Conservation (phyloP, 2,888 invertebrate species). For the Schrankia costaestrigalis region DNA sequence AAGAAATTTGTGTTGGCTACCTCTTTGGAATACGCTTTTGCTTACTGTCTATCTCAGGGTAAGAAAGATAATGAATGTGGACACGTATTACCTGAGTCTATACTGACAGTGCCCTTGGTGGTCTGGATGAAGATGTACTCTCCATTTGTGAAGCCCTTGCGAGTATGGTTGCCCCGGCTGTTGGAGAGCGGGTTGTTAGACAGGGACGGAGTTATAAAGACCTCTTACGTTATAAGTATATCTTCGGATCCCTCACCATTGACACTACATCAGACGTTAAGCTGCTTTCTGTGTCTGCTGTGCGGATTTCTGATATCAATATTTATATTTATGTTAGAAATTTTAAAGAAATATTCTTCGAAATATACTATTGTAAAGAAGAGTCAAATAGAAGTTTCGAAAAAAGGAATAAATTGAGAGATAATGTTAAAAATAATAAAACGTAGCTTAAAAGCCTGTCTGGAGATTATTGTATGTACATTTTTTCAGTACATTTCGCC, state of each 20-base stretch:
- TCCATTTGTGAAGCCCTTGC: conserved; percentile 43
- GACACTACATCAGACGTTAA: conserved; percentile 47
- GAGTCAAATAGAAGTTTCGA: too few species aligned
- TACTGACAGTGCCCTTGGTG: conserved; percentile 58
- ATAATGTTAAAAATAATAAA: too few species aligned
- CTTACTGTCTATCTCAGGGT: conserved; percentile 49
- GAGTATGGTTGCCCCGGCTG: conserved; percentile 53
- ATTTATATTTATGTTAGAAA: conserved; percentile 45
- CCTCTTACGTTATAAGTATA: conserved; percentile 23
- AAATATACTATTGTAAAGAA: conserved; percentile 27
- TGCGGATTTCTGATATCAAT: conserved; percentile 46
- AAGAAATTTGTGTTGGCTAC: conserved; percentile 55
- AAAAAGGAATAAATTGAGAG: too few species aligned
- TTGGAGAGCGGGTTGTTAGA: conserved; percentile 57
- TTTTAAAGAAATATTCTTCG: conserved; percentile 34
- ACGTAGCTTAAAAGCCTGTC: too few species aligned
- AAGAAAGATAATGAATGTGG: conserved; percentile 58
- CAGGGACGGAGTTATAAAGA: conserved; percentile 36
- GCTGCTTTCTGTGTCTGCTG: conserved; percentile 50
- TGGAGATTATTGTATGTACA: too few species aligned
- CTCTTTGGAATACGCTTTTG: conserved; percentile 57
- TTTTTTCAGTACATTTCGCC: too few species aligned
- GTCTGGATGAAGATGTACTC: conserved; percentile 59
- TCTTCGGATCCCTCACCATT: conserved; percentile 50
- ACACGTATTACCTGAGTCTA: conserved; percentile 55